Percentiles rank a stretch among this genome's conserved stretches.
Conservation (phyloP, 2,888 invertebrate genomes). For the Agrotis segetum region DNA sequence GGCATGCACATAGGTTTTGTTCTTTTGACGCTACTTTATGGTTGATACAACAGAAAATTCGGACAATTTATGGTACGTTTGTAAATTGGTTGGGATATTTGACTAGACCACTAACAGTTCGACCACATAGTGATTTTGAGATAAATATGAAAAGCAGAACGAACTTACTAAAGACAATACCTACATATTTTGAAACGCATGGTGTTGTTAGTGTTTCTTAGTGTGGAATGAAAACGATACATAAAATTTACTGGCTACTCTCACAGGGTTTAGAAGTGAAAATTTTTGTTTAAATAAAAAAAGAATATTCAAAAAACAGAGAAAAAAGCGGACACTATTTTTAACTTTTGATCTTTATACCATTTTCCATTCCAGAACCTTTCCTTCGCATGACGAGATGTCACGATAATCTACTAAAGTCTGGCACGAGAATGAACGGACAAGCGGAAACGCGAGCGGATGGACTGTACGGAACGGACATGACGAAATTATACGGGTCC, state of each 20-base stretch:
- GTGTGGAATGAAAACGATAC: too few species aligned
- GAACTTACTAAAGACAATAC: not conserved
- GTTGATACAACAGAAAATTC: conserved; percentile 4
- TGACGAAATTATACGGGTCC: conserved; percentile 54
- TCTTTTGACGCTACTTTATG: not conserved
- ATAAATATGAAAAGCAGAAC: not conserved
- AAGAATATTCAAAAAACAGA: not conserved
- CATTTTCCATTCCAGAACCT: conserved; percentile 15
- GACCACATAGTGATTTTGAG: too few species aligned
- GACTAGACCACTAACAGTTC: too few species aligned
- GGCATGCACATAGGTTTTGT: conserved; percentile 14
- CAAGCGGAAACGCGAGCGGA: conserved; percentile 34
- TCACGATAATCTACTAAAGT: conserved; percentile 38
- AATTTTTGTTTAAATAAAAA: too few species aligned
- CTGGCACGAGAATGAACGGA: conserved; percentile 25
- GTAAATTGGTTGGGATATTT: not conserved
- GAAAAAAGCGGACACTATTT: too few species aligned
- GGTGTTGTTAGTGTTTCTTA: too few species aligned
- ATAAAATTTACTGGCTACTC: too few species aligned
- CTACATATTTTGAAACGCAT: too few species aligned
- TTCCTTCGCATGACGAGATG: conserved; percentile 22
- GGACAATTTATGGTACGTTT: not conserved
- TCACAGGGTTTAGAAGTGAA: too few species aligned
- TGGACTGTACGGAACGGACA: conserved; percentile 44
- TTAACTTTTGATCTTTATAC: not conserved